These are phyloP conservation scores for Elanus axillaris DNA, from an alignment of 2,113 vertebrate genomes.

Conservation along the genomic window DNA sequence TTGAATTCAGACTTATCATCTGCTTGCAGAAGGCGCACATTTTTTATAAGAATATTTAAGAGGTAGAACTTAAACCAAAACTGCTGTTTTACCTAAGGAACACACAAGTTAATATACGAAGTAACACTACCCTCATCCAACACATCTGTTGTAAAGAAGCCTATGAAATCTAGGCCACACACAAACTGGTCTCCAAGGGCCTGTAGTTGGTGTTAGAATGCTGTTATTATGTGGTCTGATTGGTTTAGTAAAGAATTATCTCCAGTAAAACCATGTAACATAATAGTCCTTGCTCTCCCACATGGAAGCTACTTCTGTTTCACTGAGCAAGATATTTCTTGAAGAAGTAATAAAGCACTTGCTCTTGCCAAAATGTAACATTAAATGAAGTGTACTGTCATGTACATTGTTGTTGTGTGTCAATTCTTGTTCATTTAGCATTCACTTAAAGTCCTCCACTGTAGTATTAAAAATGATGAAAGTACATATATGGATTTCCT, in stretches of 20 bases:
- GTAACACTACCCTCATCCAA: conserved; percentile 70
- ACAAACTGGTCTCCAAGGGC: conserved; percentile 64
- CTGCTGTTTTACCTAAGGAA: conserved; percentile 42
- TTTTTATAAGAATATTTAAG: neutral
- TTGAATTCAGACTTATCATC: neutral
- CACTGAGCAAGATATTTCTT: conserved; percentile 11
- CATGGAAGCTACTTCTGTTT: conserved; percentile 21
- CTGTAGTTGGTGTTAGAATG: conserved; percentile 66
- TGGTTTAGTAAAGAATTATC: conserved; percentile 69
- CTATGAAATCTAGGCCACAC: conserved; percentile 74
- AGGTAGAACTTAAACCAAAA: conserved; percentile 4
- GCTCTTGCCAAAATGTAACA: neutral
- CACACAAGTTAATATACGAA: conserved; percentile 54
- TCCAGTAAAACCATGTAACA: conserved; percentile 60
- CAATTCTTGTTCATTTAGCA: neutral
- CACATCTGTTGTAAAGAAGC: conserved; percentile 71
- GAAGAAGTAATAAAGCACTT: neutral
- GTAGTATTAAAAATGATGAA: neutral
- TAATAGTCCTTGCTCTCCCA: conserved; percentile 44
- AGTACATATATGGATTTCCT: neutral
- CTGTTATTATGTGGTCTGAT: conserved; percentile 73
- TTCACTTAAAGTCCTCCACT: neutral
- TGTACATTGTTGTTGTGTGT: neutral
- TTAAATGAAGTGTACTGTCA: neutral
- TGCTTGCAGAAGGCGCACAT: neutral